Conservation (phyloP, 2,888 invertebrate genomes). For the Muschampia plurimacula region DNA sequence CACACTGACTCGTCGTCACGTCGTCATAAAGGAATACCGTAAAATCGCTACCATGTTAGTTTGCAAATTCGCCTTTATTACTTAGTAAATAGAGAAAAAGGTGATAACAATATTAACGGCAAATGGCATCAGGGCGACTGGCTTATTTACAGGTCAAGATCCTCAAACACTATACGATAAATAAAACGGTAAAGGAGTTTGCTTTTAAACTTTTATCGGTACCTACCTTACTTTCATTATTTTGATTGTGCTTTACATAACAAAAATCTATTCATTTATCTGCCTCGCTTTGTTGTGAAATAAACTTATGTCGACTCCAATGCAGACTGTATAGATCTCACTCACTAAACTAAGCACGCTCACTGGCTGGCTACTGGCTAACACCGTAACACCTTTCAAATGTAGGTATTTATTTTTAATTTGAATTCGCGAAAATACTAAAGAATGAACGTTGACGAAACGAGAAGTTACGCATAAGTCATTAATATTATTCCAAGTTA, state of each 20-base stretch:
- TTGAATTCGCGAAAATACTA: no score
- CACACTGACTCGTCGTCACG: conserved; percentile 44
- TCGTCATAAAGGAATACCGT: conserved; percentile 38
- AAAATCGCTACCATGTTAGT: conserved; percentile 11
- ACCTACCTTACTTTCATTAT: conserved; percentile 11
- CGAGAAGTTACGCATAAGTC: no score
- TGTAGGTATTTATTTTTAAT: no score
- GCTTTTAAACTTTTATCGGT: neutral
- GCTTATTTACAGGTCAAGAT: conserved; percentile 27
- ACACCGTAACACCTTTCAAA: no score
- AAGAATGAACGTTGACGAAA: no score
- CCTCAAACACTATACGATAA: conserved; percentile 1
- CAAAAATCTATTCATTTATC: conserved; percentile 1
- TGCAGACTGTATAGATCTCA: no score
- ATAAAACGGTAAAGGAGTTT: conserved; percentile 19
- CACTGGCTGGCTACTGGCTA: neutral
- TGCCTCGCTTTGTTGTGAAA: conserved; percentile 23
- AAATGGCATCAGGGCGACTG: conserved; percentile 1
- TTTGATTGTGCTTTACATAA: conserved; percentile 6
- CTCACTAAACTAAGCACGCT: neutral
- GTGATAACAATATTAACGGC: conserved; percentile 13
- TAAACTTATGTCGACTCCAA: neutral
- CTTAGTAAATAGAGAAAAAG: conserved; percentile 10
- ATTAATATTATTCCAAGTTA: no score
- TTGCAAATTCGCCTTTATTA: conserved; percentile 33